Evolutionary conservation across 2,888 invertebrate species (phyloP).

Genomic region (Apeira syringaria): DNA sequence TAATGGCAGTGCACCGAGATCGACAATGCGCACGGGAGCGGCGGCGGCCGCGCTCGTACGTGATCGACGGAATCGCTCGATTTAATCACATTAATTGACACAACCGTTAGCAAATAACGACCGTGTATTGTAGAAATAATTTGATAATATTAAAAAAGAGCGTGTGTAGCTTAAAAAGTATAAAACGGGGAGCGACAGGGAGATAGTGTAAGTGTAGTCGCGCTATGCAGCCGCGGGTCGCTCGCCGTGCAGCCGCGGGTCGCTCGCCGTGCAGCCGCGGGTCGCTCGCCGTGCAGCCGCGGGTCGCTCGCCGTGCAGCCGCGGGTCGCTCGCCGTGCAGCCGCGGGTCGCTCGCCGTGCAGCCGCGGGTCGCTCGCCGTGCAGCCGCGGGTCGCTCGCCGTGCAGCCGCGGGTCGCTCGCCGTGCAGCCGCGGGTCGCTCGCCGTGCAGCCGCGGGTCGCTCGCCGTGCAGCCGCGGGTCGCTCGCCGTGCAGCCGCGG

Average conservation of each 20-base stretch:
- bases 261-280: conserved; percentile 46
- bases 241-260: conserved; percentile 13
- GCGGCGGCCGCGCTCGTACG: conserved; percentile 50
- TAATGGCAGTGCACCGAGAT: conserved; percentile 42
- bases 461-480: conserved; percentile 14
- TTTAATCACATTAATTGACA: conserved; percentile 77
- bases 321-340: conserved; percentile 34
- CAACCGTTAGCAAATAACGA: conserved; percentile 76
- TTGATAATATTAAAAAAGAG: conserved; percentile 71
- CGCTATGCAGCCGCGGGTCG: conserved; percentile 12
- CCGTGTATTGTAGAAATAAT: conserved; percentile 75
- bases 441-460: conserved; percentile 51
- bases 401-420: conserved; percentile 50
- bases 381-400: conserved; percentile 26
- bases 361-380: conserved; percentile 41
- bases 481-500: conserved; percentile 46
- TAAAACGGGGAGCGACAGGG: conserved; percentile 19
- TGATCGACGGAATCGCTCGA: conserved; percentile 70
- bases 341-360: conserved; percentile 36
- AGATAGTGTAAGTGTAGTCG: conserved; percentile 13
- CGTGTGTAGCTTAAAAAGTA: conserved; percentile 53
- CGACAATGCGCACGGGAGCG: conserved; percentile 46
- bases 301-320: conserved; percentile 40
- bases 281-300: conserved; percentile 14
- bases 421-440: conserved; percentile 11